Base-by-base conservation (phyloP, 1,140 invertebrate species). In the Plectrocnemia conspersa region DNA sequence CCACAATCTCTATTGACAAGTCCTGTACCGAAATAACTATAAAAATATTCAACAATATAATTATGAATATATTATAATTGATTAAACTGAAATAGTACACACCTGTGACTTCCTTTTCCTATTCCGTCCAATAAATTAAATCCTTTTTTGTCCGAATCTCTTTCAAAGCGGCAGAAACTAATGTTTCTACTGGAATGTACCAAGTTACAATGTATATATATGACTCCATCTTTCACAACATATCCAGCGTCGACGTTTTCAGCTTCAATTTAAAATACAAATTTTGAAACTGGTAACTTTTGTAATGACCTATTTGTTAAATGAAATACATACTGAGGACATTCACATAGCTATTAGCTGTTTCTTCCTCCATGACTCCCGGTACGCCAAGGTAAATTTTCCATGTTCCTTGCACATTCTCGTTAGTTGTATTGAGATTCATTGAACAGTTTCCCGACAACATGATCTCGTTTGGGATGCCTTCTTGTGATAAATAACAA, bases 81-180 rank as follows among this genome's bases (percentile, higher is more conserved):
- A 45, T 45, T 45, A 10, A 3, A 6, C 3, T 18, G 10, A 22
- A 13, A 19, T 41, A 19, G 35, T 41, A 25, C 15, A 1, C 36
- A 74, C 72, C 72, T 74, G 58, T 70, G 68, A 6, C 47, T 55
- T 7, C 70, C 70, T 56, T 74, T 69, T 40, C 73, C 70, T 24
- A 75, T 54, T 13, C 73, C 73, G 40, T 73, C 71, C 9, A 68
- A 54, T 1, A 75, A 63, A 58, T 72, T 72, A 38, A 66, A 74
- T n/a, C 72, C 72, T n/a, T 62, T 62, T 3, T 50, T 44, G 35
- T 66, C 57, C 3, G 63, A 62, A 1, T 65, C 68, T 47, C 66
- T 69, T 59, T 75, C 71, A 52, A 75, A 75, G 4, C 73, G 68
- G 36, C 73, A 75, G 52, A 74, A 75, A 0, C 68, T 70, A 2